These are phyloP conservation scores for Corythaixoides concolor DNA, from an alignment of 2,113 vertebrate genomes.

Conservation along the genomic window DNA sequence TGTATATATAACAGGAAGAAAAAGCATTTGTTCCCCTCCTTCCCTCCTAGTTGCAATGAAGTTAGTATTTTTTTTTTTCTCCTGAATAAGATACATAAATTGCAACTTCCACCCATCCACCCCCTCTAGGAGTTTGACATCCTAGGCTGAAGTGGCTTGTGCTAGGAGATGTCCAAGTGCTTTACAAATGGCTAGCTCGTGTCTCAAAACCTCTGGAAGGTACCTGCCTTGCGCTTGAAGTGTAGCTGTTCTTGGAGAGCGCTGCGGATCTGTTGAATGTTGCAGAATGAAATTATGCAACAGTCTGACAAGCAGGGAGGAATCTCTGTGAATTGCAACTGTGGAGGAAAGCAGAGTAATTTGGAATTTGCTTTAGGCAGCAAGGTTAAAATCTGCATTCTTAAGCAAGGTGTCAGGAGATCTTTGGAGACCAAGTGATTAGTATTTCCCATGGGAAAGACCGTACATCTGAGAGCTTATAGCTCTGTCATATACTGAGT, in stretches of 20 bases:
- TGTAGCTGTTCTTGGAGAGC: not conserved
- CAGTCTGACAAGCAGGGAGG: not conserved
- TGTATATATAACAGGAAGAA: not conserved
- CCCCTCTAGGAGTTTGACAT: not conserved
- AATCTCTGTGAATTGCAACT: not conserved
- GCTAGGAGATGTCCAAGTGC: not conserved
- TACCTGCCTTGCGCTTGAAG: not conserved
- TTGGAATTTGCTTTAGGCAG: slow-evolving; percentile 41
- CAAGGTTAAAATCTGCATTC: slow-evolving; percentile 36
- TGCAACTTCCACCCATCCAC: not conserved
- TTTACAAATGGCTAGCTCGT: not conserved
- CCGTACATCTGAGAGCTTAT: not conserved
- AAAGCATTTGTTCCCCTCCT: not conserved
- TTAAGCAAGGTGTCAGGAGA: slow-evolving; percentile 22
- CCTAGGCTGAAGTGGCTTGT: not conserved
- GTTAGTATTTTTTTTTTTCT: not conserved
- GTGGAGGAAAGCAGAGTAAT: not conserved
- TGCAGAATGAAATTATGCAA: not conserved
- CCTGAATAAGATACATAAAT: not conserved
- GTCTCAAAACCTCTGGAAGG: not conserved
- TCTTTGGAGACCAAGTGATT: slow-evolving; percentile 31
- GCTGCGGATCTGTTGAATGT: not conserved
- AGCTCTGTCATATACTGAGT: not conserved
- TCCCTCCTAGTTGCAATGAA: not conserved
- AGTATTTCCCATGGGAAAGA: slow-evolving; percentile 52